Base-by-base conservation (phyloP, 1,140 invertebrate species). In the Neodiprion fabricii region DNA sequence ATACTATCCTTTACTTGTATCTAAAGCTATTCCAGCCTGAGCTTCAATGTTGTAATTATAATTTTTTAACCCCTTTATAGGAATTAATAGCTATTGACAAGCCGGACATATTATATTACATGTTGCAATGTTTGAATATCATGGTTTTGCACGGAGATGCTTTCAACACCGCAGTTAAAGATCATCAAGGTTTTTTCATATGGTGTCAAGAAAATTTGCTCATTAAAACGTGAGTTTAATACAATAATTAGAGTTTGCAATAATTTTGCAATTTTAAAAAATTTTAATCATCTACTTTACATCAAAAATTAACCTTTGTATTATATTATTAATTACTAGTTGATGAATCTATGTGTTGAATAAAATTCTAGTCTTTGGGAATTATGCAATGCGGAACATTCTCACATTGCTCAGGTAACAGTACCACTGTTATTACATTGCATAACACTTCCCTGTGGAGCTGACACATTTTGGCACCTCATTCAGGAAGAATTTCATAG, bases 201-300 rank as follows among this genome's bases (percentile, higher is more conserved):
- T 99, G 97, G 96, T 97, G 96, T 78, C 97, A 99, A 86, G 97
- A 99, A 88, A 98, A 98, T 89, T 88, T 98, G 21, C 88, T 99
- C 0, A 97, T 99, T 76, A 96, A 96, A 84, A 98, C 97, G 96
- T 98, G 90, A 89, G 91, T 87, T 72, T 65, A 67, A 71, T 72
- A 49, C 11, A 61, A 61, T 61, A 5, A 40, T 40, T 40, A 40
- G 28, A 40, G 28, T 40, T 40, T 40, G 28, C 28, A 47, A n/a
- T 5, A 40, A 40, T 40, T 40, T 40, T 40, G 11, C 9, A 77
- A 65, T 14, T 75, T 70, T 72, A 0, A 40, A 40, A 40, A 40
- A 40, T 40, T 40, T 1, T 40, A 2, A 40, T 40, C 5, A 40
- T 40, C 28, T 40, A 2, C 1, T 40, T 40, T 40, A 40, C 28